These are phyloP conservation scores for Sialis lutaria DNA, from an alignment of 2,888 invertebrate genomes.

Conservation along the genomic window DNA sequence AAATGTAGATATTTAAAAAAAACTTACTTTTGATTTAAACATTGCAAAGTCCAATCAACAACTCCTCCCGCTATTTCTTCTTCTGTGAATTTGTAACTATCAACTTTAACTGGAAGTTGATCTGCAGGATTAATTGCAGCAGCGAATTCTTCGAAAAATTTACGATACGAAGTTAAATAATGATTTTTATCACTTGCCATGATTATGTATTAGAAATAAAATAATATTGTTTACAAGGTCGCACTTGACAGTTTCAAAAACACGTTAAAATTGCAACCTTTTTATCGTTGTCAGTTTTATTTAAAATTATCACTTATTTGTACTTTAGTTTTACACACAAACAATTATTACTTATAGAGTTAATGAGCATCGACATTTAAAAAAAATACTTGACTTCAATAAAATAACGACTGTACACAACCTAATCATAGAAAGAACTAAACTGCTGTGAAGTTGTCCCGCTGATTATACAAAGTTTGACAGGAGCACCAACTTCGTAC, in stretches of 20 bases:
- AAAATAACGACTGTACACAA: too few relatives aligned
- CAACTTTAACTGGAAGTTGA: constrained; percentile 55
- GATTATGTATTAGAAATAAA: not conserved
- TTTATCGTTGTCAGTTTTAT: too few relatives aligned
- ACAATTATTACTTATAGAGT: too few relatives aligned
- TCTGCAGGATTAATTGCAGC: constrained; percentile 50
- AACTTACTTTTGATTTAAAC: constrained; percentile 59
- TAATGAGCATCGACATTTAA: too few relatives aligned
- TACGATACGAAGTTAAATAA: constrained; percentile 48
- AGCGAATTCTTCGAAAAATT: constrained; percentile 56
- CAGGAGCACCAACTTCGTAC: too few relatives aligned
- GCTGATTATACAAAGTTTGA: too few relatives aligned
- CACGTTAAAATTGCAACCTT: not conserved
- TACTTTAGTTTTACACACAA: too few relatives aligned
- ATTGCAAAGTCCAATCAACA: constrained; percentile 58
- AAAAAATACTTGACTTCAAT: too few relatives aligned
- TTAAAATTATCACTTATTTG: too few relatives aligned
- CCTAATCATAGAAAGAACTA: too few relatives aligned
- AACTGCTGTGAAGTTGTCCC: too few relatives aligned
- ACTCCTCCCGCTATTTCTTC: constrained; percentile 57
- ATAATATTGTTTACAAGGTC: too few relatives aligned
- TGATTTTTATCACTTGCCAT: constrained; percentile 37
- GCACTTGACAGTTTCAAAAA: constrained; percentile 1
- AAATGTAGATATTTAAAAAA: not conserved
- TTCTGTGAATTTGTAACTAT: constrained; percentile 47